Evolutionary conservation across 2,888 invertebrate species (phyloP).

Genomic region (Tolmerus cingulatus): DNA sequence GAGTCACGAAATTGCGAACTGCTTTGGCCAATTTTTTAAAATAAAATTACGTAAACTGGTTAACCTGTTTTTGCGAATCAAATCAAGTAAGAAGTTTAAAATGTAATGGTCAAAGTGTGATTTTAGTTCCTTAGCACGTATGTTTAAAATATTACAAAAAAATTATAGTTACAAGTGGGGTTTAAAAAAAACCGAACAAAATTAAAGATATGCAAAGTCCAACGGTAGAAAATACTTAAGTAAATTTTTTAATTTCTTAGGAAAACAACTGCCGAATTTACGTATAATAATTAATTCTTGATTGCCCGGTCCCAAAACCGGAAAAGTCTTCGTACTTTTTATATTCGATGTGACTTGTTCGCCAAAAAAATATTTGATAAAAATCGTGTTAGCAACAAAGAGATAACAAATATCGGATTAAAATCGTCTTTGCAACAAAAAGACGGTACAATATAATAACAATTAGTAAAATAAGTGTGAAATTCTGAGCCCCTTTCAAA

Average conservation of each 20-base stretch:
- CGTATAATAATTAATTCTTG: background rate
- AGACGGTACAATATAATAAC: background rate
- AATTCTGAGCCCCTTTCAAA: background rate
- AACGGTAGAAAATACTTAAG: background rate
- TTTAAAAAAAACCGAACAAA: background rate
- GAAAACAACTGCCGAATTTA: background rate
- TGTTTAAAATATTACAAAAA: conserved; percentile 11
- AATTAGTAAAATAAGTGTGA: background rate
- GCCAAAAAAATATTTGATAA: background rate
- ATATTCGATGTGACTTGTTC: background rate
- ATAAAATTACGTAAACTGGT: too few relatives aligned
- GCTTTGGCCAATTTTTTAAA: too few relatives aligned
- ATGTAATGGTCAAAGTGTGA: too few relatives aligned
- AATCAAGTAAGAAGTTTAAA: too few relatives aligned
- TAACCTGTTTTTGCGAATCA: too few relatives aligned
- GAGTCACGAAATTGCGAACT: too few relatives aligned
- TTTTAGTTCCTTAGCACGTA: too few relatives aligned
- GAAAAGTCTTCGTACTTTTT: background rate
- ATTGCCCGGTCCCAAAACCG: background rate
- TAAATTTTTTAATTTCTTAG: background rate
- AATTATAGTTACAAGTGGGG: background rate
- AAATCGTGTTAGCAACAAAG: background rate
- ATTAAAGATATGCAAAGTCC: background rate
- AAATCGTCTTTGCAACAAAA: too few relatives aligned
- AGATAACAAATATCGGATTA: too few relatives aligned